Base-by-base conservation (phyloP, 2,113 vertebrate genomes). In the Clarias batrachus region DNA sequence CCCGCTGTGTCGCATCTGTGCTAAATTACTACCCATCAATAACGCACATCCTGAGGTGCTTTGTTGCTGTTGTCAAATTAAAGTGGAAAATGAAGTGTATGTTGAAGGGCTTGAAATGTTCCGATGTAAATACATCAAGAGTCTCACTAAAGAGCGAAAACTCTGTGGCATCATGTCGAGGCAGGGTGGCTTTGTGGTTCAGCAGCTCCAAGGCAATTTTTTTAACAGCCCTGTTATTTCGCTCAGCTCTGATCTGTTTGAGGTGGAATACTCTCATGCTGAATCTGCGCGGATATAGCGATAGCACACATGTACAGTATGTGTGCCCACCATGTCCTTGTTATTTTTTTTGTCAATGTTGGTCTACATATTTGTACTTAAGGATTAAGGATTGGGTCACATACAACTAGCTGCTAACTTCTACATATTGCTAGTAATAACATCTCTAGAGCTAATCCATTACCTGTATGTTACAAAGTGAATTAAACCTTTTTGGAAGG, bases 1-100 rank as follows among this genome's bases (percentile, higher is more conserved):
- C 77, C 77, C 70, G 60, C 68, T 87, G 79, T 66, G 85, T 82
- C 70, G 54, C 83, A 82, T 85, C 56, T 86, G 68, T 65, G 60
- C 25, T 73, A 83, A 27, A 79, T 79, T 71, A 30, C 33, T 70
- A 86, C 63, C 63, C 48, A 33, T 86, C 73, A 70, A 13, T 68
- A 60, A 68, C 14, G 37, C 23, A 57, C 11, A 56, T 78, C 62
- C 60, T 57, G 63, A 65, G 76, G 30, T 59, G 27, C 62, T 79
- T 78, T 85, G 60, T 78, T 77, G 14, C 10, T 65, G 79, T 54
- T 66, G 73, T 66, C 57, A 56, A 65, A 78, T 30, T 78, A 85
- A 54, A 80, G 74, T 60, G 13, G 33, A 80, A 41, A 68, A 19
- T 82, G 4, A 82, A 82, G 27, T 77, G 66, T 52, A 37, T 52